A percentile compares a stretch with the other conserved stretches of the same genome.
These are phyloP conservation scores for Rhinoderma darwinii DNA, from an alignment of 2,113 vertebrate genomes.

Conservation along the genomic window DNA sequence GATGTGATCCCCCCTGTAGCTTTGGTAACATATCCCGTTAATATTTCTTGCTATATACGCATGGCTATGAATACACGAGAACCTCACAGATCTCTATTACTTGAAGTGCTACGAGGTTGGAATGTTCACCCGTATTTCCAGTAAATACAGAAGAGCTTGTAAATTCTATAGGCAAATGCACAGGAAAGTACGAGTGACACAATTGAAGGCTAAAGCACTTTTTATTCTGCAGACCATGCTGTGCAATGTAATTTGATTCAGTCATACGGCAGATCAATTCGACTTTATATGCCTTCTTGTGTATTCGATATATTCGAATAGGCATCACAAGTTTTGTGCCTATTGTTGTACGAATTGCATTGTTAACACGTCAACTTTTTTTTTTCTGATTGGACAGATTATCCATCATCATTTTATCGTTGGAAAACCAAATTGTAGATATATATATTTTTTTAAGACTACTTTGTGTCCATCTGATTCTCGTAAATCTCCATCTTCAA, in stretches of 20 bases:
- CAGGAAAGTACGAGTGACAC: not conserved
- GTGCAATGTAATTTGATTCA: constrained; percentile 26
- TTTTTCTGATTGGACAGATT: not conserved
- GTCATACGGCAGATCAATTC: constrained; percentile 30
- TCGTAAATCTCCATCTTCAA: not conserved
- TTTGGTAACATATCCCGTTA: not conserved
- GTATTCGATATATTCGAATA: not conserved
- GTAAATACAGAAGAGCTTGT: constrained; percentile 18
- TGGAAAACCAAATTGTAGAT: not conserved
- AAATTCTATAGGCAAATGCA: not conserved
- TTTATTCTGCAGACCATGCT: constrained; percentile 22
- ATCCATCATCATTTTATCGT: not conserved
- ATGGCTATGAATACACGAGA: not conserved
- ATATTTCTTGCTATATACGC: not conserved
- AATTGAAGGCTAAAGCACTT: not conserved
- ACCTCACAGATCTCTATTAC: not conserved
- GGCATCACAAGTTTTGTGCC: not conserved
- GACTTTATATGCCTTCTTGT: not conserved
- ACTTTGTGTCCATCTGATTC: not conserved
- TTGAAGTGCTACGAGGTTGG: not conserved
- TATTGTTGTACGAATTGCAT: constrained; percentile 28
- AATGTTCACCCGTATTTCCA: constrained; percentile 17
- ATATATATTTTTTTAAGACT: not conserved
- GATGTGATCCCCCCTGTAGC: not conserved
- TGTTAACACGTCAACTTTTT: constrained; percentile 20